These are phyloP conservation scores for Aurelia aurita DNA, from an alignment of 30 jellyfish, hydroid and myxozoan species.

Conservation along the genomic window DNA sequence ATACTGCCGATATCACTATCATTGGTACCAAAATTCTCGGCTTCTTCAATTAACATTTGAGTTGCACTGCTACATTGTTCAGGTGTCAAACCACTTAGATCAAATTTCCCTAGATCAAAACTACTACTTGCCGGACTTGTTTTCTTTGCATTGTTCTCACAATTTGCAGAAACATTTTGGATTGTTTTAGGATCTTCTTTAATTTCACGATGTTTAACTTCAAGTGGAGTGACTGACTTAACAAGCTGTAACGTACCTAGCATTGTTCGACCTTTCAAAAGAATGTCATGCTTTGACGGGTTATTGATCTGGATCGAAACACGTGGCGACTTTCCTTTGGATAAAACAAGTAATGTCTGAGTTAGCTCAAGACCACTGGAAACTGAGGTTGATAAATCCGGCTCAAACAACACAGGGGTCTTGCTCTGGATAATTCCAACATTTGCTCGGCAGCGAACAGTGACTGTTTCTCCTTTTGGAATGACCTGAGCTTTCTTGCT, in stretches of 20 bases:
- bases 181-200: too few relatives aligned
- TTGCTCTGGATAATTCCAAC: neutral
- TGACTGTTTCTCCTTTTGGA: neutral
- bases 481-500: constrained; percentile 25
- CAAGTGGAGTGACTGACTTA: constrained; percentile 22
- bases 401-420: constrained; percentile 30
- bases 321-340: neutral
- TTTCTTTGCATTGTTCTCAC: too few relatives aligned
- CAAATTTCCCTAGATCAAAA: constrained; percentile 8
- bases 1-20: constrained; percentile 42
- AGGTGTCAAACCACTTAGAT: constrained; percentile 8
- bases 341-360: neutral
- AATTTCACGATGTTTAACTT: neutral
- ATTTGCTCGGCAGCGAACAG: neutral
- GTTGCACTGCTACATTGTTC: constrained; percentile 13
- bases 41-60: constrained; percentile 6
- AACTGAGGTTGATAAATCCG: neutral
- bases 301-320: neutral
- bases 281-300: neutral
- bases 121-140: neutral
- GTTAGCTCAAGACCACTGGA: neutral
- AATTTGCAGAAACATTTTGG: too few relatives aligned
- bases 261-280: neutral
- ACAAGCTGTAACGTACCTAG: constrained; percentile 12
- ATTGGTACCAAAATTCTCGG: constrained; percentile 2